phyloP scores from a whole-genome alignment of 2,888 invertebrate species.

The Heliconius ethilla region DNA sequence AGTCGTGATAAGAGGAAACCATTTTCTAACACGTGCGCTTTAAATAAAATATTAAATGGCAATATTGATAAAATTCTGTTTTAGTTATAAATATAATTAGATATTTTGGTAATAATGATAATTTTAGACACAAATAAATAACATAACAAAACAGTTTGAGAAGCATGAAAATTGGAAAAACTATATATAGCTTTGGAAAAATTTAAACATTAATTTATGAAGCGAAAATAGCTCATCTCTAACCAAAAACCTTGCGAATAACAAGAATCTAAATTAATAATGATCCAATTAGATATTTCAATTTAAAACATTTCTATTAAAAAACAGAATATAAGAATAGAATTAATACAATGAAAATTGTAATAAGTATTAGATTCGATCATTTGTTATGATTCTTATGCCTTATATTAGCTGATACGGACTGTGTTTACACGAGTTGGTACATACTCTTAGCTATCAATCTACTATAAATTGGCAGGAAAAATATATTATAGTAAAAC shows the following conservation, averaged over 20 bases:
- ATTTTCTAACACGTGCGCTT: slow-evolving; percentile 50
- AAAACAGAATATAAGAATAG: neutral
- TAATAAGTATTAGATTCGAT: neutral
- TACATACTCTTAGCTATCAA: neutral
- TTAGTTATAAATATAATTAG: neutral
- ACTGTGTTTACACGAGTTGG: neutral
- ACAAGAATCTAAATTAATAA: neutral
- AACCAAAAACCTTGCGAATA: neutral
- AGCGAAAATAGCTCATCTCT: neutral
- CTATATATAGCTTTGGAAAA: neutral
- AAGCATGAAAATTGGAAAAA: neutral
- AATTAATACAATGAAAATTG: no score
- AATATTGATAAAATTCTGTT: neutral
- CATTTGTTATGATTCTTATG: neutral
- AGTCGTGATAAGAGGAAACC: slow-evolving; percentile 69
- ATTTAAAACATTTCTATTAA: neutral
- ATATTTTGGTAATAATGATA: neutral
- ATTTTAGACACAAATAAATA: neutral
- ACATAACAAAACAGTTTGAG: neutral
- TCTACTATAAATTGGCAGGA: neutral
- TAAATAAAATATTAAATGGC: slow-evolving; percentile 43
- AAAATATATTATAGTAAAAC: neutral
- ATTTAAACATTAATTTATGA: neutral
- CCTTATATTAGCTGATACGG: neutral
- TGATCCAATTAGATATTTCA: neutral